Conservation (phyloP, 2,113 vertebrate species). For the Balaenoptera acutorostrata region DNA sequence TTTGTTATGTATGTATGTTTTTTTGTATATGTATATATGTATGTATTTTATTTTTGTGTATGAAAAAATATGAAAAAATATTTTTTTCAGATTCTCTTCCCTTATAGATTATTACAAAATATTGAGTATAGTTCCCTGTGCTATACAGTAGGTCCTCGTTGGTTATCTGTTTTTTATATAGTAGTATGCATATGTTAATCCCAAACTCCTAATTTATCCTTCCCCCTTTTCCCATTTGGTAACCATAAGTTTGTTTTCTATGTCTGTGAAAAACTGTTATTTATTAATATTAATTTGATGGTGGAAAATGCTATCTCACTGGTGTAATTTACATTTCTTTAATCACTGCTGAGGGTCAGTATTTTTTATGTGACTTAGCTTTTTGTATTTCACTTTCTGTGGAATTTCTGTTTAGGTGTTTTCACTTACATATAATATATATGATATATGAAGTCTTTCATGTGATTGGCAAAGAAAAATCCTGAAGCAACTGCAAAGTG, state of each 20-base stretch:
- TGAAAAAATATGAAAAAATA: not conserved
- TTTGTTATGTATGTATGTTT: not conserved
- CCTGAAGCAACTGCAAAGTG: not conserved
- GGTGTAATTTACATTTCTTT: not conserved
- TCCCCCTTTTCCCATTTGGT: not conserved
- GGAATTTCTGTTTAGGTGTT: not conserved
- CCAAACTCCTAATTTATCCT: not conserved
- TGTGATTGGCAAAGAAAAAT: not conserved
- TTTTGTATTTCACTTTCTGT: constrained; percentile 21
- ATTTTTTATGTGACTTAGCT: not conserved
- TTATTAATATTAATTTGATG: not conserved
- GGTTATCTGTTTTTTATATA: not conserved
- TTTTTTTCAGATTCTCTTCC: not conserved
- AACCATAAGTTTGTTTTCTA: not conserved
- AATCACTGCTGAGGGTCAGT: not conserved
- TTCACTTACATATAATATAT: not conserved
- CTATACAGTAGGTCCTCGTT: not conserved
- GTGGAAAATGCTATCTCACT: not conserved
- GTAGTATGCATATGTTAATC: not conserved
- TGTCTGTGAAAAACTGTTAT: not conserved
- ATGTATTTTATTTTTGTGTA: too few relatives aligned
- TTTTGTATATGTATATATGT: not conserved
- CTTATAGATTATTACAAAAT: not conserved
- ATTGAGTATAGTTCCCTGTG: not conserved
- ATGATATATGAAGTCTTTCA: not conserved